Evolutionary conservation across 2,888 invertebrate genomes (phyloP), one percentile per base, ranked within the genome.

Genomic region (Elegia similella): DNA sequence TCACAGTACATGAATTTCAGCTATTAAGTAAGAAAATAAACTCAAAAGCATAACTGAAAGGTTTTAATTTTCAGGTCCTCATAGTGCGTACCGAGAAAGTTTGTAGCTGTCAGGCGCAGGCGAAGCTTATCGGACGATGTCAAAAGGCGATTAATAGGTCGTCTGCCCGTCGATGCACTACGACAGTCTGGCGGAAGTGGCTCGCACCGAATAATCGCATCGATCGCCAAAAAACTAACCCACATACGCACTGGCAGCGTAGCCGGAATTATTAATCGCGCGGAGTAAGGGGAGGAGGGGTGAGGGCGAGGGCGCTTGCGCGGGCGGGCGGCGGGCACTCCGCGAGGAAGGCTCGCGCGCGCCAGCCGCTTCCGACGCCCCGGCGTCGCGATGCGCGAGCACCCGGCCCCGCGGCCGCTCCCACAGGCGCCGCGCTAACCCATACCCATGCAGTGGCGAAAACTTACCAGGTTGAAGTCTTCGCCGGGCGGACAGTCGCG

Each of bases 391-490:
- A 88, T 89, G 88, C 87, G 88, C 86, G 86, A 81, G 77, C 81
- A 72, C 73, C 80, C 82, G 86, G 84, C 85, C 81, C 84, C 87
- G 88, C 87, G 88, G 88, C 85, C 86, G 84, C 82, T 75, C 73
- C 83, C 77, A 82, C 90, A 84, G 86, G 88, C 90, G 92, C 92
- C 92, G 92, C 93, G 92, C 91, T 93, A 92, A 92, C 91, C 92
- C 86, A 92, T 88, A 93, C 94, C 94, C 93, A 96, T 95, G 95
- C 96, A 96, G 95, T 95, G 95, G 95, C 94, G 95, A 93, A 95
- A 95, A 94, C 94, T 95, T 91, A 94, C 95, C 92, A 95, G 95
- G 93, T 94, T 94, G 93, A 94, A 94, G 92, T 93, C 93, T 93
- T 93, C 94, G 93, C 93, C 94, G 92, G 89, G 91, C 87, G 91